Evolutionary conservation across 1,140 invertebrate species (phyloP).

Genomic region (Elymnias hypermnestra): DNA sequence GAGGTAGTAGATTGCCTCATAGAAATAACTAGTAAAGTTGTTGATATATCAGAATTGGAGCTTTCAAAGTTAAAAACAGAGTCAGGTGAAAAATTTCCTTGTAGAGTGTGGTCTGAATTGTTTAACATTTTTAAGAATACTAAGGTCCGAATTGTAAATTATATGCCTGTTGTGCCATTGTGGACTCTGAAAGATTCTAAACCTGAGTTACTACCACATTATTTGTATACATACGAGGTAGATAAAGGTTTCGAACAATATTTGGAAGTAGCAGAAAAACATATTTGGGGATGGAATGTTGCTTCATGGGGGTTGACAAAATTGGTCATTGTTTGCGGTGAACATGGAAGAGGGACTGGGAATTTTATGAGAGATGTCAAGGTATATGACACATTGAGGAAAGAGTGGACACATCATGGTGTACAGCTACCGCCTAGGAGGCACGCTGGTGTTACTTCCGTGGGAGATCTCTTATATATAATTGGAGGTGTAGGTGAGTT

Average conservation of each 20-base stretch:
- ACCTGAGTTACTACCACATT: constrained; percentile 35
- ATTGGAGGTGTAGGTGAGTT: constrained; percentile 58
- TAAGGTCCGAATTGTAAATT: constrained; percentile 32
- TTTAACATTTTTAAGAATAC: constrained; percentile 41
- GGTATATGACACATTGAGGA: constrained; percentile 50
- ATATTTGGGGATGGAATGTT: constrained; percentile 61
- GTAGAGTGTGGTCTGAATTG: constrained; percentile 51
- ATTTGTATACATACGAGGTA: constrained; percentile 41
- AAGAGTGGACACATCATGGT: constrained; percentile 50
- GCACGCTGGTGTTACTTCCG: constrained; percentile 45
- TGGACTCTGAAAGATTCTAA: constrained; percentile 40
- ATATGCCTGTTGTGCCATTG: constrained; percentile 41
- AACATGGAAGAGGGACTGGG: constrained; percentile 51
- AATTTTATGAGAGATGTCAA: constrained; percentile 52
- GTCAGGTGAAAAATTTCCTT: constrained; percentile 44
- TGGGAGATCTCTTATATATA: constrained; percentile 48
- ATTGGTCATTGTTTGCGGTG: constrained; percentile 51
- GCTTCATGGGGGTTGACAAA: constrained; percentile 42
- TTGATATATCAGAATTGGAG: constrained; percentile 21
- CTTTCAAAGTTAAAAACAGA: constrained; percentile 23
- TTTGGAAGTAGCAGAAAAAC: constrained; percentile 53
- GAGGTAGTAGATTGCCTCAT: constrained; percentile 52
- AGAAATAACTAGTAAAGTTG: constrained; percentile 21
- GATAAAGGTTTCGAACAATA: constrained; percentile 43
- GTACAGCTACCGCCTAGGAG: constrained; percentile 46